phyloP scores from a whole-genome alignment of 2,888 invertebrate genomes.

The Panopea generosa region DNA sequence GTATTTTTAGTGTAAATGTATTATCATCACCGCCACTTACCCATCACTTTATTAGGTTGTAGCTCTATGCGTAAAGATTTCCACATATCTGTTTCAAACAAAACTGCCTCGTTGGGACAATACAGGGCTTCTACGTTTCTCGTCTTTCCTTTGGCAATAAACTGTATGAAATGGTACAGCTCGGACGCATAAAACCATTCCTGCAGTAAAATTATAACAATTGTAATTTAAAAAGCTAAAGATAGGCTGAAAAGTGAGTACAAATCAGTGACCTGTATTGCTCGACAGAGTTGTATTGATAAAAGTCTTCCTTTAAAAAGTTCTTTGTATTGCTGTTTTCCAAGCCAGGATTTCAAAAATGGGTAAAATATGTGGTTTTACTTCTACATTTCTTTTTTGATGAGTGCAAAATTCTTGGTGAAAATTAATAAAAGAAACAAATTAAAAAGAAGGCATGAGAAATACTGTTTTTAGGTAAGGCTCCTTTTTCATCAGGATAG shows the following conservation, averaged over 20 bases:
- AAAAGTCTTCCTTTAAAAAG: no score
- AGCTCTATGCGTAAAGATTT: constrained; percentile 52
- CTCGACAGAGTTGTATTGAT: no score
- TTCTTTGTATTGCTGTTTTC: no score
- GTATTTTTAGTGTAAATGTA: no score
- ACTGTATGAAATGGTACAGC: constrained; percentile 76
- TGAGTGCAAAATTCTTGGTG: no score
- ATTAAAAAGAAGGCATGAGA: no score
- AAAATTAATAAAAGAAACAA: no score
- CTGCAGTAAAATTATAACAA: constrained; percentile 56
- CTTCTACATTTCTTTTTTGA: no score
- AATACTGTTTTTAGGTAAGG: no score
- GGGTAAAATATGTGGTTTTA: no score
- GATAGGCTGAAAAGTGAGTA: background rate
- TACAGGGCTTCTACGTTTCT: constrained; percentile 75
- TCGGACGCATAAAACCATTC: constrained; percentile 80
- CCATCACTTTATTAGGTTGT: constrained; percentile 56
- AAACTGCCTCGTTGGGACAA: constrained; percentile 62
- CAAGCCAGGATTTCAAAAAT: no score
- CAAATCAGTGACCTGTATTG: background rate
- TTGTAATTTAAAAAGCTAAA: background rate
- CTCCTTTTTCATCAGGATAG: no score
- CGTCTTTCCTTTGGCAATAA: constrained; percentile 74
- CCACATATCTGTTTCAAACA: constrained; percentile 70
- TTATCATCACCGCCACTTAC: constrained; percentile 11